Evolutionary conservation across 2,113 vertebrate genomes (phyloP), one percentile per base, ranked within the genome.

Genomic region (Oryzias woworae): DNA sequence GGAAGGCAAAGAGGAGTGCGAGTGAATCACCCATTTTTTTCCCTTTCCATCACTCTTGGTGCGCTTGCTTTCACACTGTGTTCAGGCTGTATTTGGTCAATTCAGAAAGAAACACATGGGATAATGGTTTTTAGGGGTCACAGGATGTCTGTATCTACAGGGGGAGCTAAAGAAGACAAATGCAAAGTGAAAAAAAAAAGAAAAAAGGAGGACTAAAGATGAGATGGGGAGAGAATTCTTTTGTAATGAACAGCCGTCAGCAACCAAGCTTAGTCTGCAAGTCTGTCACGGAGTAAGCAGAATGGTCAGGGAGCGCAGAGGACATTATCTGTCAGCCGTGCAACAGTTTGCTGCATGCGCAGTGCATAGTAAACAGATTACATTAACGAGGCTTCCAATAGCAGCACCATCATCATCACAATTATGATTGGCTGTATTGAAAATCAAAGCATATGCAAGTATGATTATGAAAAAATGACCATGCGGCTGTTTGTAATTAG

Each of bases 401-500:
- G 73, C 81, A 71, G 79, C 81, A 81, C 48, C 63, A 63, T 76
- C 59, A 8, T 56, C 6, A 69, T 75, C 63, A 20, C 53, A 13
- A 75, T 64, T 54, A 55, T 24, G 69, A 73, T 69, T 65, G 58
- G 59, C 62, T 58, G 60, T 46, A 71, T 51, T 62, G 58, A 57
- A 75, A 75, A 87, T 85, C 73, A 10, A 87, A 85, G 74, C 49
- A 47, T 49, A 42, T 18, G 63, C 70, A 66, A 24, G 64, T 24
- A 54, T 62, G 80, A 85, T 73, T 75, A 36, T 36, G 78, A 61
- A 84, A 90, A 48, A 78, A 82, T 64, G 50, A 67, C 72, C n/a
- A 26, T 36, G n/a, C 51, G 47, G 6, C 53, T 56, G 46, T 76
- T 82, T 75, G 70, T 77, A 84, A 89, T 90, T 82, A 86, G 81